A percentile compares a stretch with the other conserved stretches of the same genome.
These are phyloP conservation scores for Rhinopithecus roxellana DNA, from an alignment of 2,113 vertebrate genomes.

Conservation along the genomic window DNA sequence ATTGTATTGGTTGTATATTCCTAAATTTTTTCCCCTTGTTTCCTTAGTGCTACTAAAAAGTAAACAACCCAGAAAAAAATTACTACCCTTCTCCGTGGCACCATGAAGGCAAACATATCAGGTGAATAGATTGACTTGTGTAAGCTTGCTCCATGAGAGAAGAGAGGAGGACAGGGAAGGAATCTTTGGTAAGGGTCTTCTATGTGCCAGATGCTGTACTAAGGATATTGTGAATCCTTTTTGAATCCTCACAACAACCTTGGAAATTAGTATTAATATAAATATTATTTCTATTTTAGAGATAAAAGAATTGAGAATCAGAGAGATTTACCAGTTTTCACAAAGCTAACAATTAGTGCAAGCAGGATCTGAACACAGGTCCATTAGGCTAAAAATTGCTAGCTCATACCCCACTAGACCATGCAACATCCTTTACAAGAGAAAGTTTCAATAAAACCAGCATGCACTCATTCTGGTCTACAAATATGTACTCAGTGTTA, in stretches of 20 bases:
- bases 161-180: neutral
- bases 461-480: neutral
- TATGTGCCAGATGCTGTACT: neutral
- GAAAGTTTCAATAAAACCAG: neutral
- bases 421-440: neutral
- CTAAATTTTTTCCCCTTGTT: neutral
- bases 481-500: neutral
- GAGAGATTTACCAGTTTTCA: neutral
- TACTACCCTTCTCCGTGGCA: neutral
- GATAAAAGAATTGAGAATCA: constrained; percentile 10
- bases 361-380: neutral
- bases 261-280: neutral
- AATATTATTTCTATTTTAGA: constrained; percentile 15
- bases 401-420: neutral
- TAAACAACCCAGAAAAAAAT: neutral
- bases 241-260: neutral
- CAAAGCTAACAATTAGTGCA: neutral
- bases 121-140: neutral
- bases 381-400: neutral
- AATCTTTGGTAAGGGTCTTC: neutral
- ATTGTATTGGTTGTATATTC: neutral
- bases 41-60: neutral
- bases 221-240: neutral
- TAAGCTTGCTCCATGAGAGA: neutral
- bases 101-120: neutral